Evolutionary conservation across 1,140 invertebrate species (phyloP).

Genomic region (Ganaspis sp.): DNA sequence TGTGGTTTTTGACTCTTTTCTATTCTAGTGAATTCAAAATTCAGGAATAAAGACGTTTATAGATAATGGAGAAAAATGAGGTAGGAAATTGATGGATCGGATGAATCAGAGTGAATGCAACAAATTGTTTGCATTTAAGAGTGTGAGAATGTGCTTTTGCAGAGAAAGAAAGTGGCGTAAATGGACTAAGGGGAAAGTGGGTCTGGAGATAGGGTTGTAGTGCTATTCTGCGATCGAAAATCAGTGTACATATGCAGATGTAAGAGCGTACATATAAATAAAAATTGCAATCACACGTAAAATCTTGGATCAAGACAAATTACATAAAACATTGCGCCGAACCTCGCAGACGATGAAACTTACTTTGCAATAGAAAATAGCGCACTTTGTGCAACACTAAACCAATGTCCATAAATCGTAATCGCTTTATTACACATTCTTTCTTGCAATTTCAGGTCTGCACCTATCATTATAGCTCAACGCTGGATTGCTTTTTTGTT

Average conservation of each 20-base stretch:
- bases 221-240: constrained; percentile 45
- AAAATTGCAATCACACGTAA: neutral
- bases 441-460: neutral
- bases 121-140: constrained; percentile 31
- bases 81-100: no score
- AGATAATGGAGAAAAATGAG: no score
- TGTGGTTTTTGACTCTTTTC: no score
- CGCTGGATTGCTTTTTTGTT: neutral
- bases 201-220: constrained; percentile 49
- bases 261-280: neutral
- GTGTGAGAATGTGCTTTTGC: constrained; percentile 46
- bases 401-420: constrained; percentile 4
- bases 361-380: constrained; percentile 23
- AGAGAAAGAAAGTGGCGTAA: constrained; percentile 64
- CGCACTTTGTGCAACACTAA: constrained; percentile 20
- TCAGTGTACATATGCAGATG: constrained; percentile 22
- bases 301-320: constrained; percentile 18
- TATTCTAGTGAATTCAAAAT: no score
- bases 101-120: neutral
- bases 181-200: constrained; percentile 60
- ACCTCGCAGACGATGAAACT: neutral
- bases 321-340: constrained; percentile 12
- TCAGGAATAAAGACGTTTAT: no score
- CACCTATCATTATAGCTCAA: constrained; percentile 1
- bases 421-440: constrained; percentile 17